Evolutionary conservation across 1,140 invertebrate species (phyloP).

Genomic region (Gyrodactylus bullatarudis): DNA sequence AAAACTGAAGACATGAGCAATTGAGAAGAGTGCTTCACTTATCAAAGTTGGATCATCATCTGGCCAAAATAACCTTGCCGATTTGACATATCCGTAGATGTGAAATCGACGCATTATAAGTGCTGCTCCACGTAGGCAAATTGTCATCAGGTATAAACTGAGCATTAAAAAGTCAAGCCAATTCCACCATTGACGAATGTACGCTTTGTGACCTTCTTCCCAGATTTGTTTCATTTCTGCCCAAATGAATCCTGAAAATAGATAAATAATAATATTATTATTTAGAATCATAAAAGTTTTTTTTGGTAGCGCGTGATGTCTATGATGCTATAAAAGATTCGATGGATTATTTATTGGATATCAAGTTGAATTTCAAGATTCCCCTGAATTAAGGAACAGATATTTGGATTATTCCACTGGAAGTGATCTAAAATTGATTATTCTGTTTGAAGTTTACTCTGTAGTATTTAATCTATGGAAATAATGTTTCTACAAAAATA

Average conservation of each 20-base stretch:
- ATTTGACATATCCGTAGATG: conserved; percentile 13
- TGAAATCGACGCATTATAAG: conserved; percentile 9
- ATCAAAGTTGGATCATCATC: conserved; percentile 16
- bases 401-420: no score
- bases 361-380: no score
- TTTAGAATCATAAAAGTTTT: background rate
- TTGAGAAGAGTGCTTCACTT: conserved; percentile 18
- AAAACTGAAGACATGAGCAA: conserved; percentile 20
- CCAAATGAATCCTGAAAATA: conserved; percentile 41
- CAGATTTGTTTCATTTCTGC: conserved; percentile 52
- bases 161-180: conserved; percentile 62
- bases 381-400: no score
- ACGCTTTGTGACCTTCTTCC: conserved; percentile 49
- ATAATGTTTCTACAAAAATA: no score
- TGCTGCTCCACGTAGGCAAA: conserved; percentile 17
- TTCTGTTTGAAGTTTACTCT: no score
- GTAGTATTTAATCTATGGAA: no score
- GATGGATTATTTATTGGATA: no score
- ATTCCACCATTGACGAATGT: conserved; percentile 71
- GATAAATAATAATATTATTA: no score
- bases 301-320: background rate
- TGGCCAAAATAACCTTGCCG: conserved; percentile 15
- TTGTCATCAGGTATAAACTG: conserved; percentile 22
- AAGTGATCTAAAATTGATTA: no score
- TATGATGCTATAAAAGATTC: no score